These are phyloP conservation scores for Potorous gilbertii DNA, from an alignment of 2,797 vertebrate species.

Conservation along the genomic window DNA sequence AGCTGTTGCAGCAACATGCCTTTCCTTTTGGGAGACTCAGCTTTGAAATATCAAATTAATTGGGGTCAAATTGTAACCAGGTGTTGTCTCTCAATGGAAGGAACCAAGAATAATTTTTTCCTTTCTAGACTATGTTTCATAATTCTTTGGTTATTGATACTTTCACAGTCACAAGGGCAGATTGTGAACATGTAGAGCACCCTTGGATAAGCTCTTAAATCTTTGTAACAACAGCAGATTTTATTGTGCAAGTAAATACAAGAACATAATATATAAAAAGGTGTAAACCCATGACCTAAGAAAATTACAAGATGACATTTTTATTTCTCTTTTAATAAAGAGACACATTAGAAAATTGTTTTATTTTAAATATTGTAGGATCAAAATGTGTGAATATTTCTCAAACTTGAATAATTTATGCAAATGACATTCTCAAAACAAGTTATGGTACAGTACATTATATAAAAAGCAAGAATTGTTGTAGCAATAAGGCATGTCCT, in stretches of 20 bases:
- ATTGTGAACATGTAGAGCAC: constrained; percentile 91
- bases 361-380: constrained; percentile 86
- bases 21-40: constrained; percentile 89
- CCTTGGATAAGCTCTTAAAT: constrained; percentile 83
- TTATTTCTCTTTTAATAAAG: constrained; percentile 93
- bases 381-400: constrained; percentile 83
- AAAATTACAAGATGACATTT: constrained; percentile 91
- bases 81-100: constrained; percentile 92
- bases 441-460: constrained; percentile 80
- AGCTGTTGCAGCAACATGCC: constrained; percentile 91
- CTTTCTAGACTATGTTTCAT: constrained; percentile 81
- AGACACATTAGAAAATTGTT: constrained; percentile 92
- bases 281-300: constrained; percentile 85
- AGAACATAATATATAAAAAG: constrained; percentile 71
- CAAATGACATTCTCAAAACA: constrained; percentile 84
- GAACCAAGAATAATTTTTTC: constrained; percentile 85
- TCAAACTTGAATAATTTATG: constrained; percentile 85
- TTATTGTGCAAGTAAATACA: constrained; percentile 83
- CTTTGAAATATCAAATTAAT: constrained; percentile 93
- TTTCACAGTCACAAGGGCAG: constrained; percentile 88
- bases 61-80: constrained; percentile 92
- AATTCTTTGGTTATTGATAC: constrained; percentile 90
- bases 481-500: constrained; percentile 86
- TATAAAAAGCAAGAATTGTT: constrained; percentile 82
- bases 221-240: constrained; percentile 85